A percentile compares a stretch with the other conserved stretches of the same genome.
Evolutionary conservation across 2,113 vertebrate genomes (phyloP).

Genomic region (Clinocottus analis): DNA sequence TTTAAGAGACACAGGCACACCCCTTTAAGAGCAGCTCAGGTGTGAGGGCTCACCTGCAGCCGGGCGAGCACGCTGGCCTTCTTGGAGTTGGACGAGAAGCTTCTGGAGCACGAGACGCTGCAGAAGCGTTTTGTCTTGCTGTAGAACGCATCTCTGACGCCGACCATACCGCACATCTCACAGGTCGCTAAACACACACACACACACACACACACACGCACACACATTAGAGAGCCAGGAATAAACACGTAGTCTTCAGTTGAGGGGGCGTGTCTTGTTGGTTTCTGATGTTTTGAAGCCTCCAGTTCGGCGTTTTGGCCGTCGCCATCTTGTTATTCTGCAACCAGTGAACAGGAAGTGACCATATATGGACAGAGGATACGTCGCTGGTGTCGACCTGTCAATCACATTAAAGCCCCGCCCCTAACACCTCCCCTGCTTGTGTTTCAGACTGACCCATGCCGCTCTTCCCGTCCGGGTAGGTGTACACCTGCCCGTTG

Average conservation of each 20-base stretch:
- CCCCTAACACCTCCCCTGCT: too few species aligned
- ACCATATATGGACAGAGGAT: too few species aligned
- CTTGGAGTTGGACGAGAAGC: constrained; percentile 98
- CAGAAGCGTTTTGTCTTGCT: constrained; percentile 98
- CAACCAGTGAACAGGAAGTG: too few species aligned
- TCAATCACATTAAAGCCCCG: too few species aligned
- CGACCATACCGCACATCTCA: constrained; percentile 98
- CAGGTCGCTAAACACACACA: constrained; percentile 87
- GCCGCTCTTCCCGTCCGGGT: constrained; percentile 96
- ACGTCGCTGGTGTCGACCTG: too few species aligned
- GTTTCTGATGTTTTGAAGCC: too few species aligned
- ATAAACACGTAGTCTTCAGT: too few species aligned
- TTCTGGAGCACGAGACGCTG: constrained; percentile 97
- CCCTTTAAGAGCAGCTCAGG: too few species aligned
- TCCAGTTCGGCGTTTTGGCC: too few species aligned
- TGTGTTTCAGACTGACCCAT: constrained; percentile 88
- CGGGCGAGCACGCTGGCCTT: constrained; percentile 94
- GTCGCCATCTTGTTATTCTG: too few species aligned
- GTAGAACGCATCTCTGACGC: constrained; percentile 96
- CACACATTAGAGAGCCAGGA: too few species aligned
- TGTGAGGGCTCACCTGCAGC: neutral
- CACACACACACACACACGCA: neutral
- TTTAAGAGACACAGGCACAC: constrained; percentile 60
- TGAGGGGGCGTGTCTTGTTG: too few species aligned
- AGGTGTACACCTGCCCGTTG: constrained; percentile 98